These are phyloP conservation scores for Neoaliturus tenellus DNA, from an alignment of 2,888 invertebrate species.

Conservation along the genomic window DNA sequence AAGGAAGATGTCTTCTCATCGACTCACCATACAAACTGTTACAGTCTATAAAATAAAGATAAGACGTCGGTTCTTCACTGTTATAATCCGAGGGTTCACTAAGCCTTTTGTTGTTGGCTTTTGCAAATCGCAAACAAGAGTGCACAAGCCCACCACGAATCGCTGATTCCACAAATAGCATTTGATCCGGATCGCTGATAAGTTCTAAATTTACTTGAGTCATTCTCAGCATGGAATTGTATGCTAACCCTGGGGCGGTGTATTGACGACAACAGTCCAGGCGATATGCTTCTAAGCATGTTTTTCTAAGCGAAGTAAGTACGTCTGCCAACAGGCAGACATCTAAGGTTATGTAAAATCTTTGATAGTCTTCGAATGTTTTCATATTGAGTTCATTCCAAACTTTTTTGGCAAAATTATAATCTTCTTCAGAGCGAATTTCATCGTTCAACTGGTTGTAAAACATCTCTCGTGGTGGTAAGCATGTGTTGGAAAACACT, in stretches of 20 bases:
- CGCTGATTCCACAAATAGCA: conserved; percentile 58
- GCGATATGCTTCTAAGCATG: conserved; percentile 19
- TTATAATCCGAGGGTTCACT: neutral
- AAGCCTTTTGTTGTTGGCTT: conserved; percentile 16
- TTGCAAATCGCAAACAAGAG: neutral
- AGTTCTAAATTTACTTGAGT: conserved; percentile 55
- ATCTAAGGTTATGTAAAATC: conserved; percentile 52
- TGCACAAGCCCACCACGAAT: conserved; percentile 55
- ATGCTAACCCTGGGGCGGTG: conserved; percentile 50
- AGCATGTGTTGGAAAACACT: conserved; percentile 45
- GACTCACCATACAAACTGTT: neutral
- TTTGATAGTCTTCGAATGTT: conserved; percentile 68
- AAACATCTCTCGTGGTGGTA: conserved; percentile 66
- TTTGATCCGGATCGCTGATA: conserved; percentile 55
- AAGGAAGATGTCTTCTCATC: neutral
- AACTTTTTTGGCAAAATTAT: conserved; percentile 68
- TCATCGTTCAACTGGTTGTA: conserved; percentile 65
- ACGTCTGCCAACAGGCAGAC: conserved; percentile 55
- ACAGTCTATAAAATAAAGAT: neutral
- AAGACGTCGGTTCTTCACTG: neutral
- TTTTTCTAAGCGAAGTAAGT: conserved; percentile 57
- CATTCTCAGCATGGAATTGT: conserved; percentile 44
- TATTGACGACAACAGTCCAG: conserved; percentile 55
- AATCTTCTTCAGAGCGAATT: conserved; percentile 66
- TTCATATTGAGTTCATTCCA: conserved; percentile 68